A percentile compares a stretch with the other conserved stretches of the same genome.
These are phyloP conservation scores for Epirrhoe tristata DNA, from an alignment of 2,888 invertebrate species.

Conservation along the genomic window DNA sequence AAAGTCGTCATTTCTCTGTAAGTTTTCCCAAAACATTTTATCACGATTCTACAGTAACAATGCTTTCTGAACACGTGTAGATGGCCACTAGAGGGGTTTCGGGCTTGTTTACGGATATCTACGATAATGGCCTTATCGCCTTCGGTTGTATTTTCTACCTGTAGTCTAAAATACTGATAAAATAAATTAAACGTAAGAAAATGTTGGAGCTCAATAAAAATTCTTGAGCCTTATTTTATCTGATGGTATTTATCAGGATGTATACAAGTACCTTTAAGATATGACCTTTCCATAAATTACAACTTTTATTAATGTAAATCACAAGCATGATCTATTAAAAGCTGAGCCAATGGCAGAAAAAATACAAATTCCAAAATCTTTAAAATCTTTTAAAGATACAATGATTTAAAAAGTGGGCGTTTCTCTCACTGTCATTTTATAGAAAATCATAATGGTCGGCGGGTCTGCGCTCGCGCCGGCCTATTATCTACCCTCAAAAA, in stretches of 20 bases:
- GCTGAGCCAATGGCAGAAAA: background rate
- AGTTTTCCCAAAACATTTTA: conserved; percentile 18
- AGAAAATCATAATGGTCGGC: conserved; percentile 68
- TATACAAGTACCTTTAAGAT: background rate
- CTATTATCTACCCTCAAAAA: conserved; percentile 66
- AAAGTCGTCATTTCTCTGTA: conserved; percentile 26
- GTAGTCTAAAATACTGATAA: conserved; percentile 28
- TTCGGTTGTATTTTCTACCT: conserved; percentile 43
- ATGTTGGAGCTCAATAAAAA: conserved; percentile 2
- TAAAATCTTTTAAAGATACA: conserved; percentile 80
- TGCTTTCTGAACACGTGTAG: conserved; percentile 77
- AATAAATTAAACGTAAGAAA: conserved; percentile 24
- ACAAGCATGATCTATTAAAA: background rate
- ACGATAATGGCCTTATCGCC: conserved; percentile 59
- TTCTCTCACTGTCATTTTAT: conserved; percentile 78
- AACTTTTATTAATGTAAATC: background rate
- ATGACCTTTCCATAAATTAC: background rate
- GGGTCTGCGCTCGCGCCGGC: conserved; percentile 72
- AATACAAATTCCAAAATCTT: conserved; percentile 73
- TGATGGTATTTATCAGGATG: background rate
- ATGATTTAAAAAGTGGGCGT: conserved; percentile 83
- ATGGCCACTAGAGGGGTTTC: conserved; percentile 74
- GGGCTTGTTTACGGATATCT: conserved; percentile 69
- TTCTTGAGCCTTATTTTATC: background rate
- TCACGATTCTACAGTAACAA: conserved; percentile 38